phyloP scores from a whole-genome alignment of 2,113 vertebrate species.

The Procavia capensis region DNA sequence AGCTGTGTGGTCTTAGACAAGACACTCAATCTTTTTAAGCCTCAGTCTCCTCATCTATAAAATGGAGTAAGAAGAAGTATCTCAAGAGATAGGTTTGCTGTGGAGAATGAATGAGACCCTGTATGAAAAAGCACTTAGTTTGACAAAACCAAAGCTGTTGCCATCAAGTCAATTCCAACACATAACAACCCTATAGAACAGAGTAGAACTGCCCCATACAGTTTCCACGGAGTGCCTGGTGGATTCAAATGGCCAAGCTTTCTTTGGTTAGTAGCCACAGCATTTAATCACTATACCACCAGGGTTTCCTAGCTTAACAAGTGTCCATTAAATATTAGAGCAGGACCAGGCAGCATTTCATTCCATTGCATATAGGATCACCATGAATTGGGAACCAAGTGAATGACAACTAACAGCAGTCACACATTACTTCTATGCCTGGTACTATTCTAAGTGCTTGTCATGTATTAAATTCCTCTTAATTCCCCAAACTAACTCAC shows the following conservation, averaged over 20 bases:
- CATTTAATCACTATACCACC: no score
- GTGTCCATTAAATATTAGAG: not conserved
- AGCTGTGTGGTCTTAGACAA: not conserved
- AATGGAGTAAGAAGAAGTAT: not conserved
- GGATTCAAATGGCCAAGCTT: no score
- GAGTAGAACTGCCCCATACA: no score
- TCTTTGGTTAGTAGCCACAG: no score
- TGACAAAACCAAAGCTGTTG: no score
- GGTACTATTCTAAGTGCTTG: not conserved
- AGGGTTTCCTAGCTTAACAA: not conserved
- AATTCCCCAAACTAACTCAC: slow-evolving; percentile 15
- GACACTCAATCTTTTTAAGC: not conserved
- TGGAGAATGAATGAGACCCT: not conserved
- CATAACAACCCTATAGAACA: no score
- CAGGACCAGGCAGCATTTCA: not conserved
- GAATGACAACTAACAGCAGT: not conserved
- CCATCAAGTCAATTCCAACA: no score
- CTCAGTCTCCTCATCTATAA: slow-evolving; percentile 21
- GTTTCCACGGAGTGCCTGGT: no score
- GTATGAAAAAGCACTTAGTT: not conserved
- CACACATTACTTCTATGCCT: not conserved
- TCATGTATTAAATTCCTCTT: not conserved
- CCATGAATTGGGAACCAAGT: not conserved
- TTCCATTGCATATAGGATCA: not conserved
- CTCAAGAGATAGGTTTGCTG: not conserved